A percentile compares a stretch with the other conserved stretches of the same genome.
Conservation (phyloP, 2,797 vertebrate genomes). For the Fistularia tabacaria region DNA sequence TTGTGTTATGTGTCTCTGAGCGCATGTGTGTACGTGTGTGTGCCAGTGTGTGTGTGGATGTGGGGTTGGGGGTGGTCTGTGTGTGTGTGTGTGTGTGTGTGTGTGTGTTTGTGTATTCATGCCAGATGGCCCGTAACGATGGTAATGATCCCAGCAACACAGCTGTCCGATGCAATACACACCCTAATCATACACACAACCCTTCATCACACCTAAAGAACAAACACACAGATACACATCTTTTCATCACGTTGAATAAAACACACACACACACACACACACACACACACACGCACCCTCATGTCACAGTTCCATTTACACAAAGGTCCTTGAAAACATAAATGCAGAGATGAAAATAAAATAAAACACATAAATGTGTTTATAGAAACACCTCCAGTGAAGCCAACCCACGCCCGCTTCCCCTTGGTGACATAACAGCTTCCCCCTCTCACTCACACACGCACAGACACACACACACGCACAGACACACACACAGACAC, state of each 20-base stretch:
- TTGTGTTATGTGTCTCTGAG: conserved; percentile 30
- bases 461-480: too few relatives aligned
- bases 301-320: too few relatives aligned
- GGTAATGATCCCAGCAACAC: conserved; percentile 29
- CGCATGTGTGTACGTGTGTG: conserved; percentile 14
- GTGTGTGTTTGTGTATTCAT: conserved; percentile 32
- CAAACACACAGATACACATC: conserved; percentile 45
- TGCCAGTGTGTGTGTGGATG: conserved; percentile 57
- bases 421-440: too few relatives aligned
- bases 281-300: neutral
- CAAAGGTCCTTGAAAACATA: too few relatives aligned
- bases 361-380: too few relatives aligned
- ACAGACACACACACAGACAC: neutral
- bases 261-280: conserved; percentile 6
- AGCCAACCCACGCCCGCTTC: too few relatives aligned
- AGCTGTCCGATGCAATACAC: conserved; percentile 29
- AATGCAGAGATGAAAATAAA: too few relatives aligned
- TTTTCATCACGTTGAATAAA: conserved; percentile 63
- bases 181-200: conserved; percentile 44
- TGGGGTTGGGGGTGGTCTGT: too few relatives aligned
- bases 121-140: conserved; percentile 48
- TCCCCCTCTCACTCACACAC: conserved; percentile 5
- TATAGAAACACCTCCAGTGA: too few relatives aligned
- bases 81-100: conserved; percentile 15
- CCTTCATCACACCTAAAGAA: conserved; percentile 48